Percentiles rank a stretch among this genome's conserved stretches.
Evolutionary conservation across 2,113 vertebrate genomes (phyloP).

Genomic region (Aspidoscelis tigris): DNA sequence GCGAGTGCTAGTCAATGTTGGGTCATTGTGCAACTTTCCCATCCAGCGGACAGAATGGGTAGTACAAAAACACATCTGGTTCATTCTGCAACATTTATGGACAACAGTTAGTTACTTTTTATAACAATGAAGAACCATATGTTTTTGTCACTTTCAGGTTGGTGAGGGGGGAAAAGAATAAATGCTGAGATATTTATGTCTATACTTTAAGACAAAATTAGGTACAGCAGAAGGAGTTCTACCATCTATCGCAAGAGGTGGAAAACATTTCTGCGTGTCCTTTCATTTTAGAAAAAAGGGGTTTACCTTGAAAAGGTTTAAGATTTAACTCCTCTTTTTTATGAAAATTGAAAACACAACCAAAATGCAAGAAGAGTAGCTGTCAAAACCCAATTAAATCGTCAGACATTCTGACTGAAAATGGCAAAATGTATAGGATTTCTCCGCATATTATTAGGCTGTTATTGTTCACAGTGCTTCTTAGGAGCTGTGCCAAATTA

Average conservation of each 20-base stretch:
- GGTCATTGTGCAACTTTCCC: no score
- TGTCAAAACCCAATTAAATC: constrained; percentile 33
- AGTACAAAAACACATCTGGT: no score
- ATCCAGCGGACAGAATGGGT: no score
- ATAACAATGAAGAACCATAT: not conserved
- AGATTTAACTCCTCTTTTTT: not conserved
- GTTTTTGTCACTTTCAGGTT: not conserved
- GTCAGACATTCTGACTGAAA: constrained; percentile 24
- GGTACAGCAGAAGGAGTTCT: not conserved
- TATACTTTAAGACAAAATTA: not conserved
- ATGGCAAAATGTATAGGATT: constrained; percentile 43
- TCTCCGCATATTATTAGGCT: constrained; percentile 51
- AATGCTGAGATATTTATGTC: not conserved
- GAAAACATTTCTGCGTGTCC: not conserved
- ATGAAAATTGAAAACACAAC: not conserved
- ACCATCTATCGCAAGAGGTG: not conserved
- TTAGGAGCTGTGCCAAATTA: constrained; percentile 19
- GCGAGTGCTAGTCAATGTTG: no score
- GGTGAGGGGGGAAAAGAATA: not conserved
- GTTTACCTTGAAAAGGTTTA: constrained; percentile 2
- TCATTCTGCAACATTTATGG: no score
- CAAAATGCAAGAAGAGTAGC: constrained; percentile 6
- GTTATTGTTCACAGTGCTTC: constrained; percentile 23
- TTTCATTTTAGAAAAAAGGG: not conserved
- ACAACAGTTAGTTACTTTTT: not conserved